A percentile compares a stretch with the other conserved stretches of the same genome.
These are phyloP conservation scores for Callopanchax toddi DNA, from an alignment of 2,113 vertebrate species.

Conservation along the genomic window DNA sequence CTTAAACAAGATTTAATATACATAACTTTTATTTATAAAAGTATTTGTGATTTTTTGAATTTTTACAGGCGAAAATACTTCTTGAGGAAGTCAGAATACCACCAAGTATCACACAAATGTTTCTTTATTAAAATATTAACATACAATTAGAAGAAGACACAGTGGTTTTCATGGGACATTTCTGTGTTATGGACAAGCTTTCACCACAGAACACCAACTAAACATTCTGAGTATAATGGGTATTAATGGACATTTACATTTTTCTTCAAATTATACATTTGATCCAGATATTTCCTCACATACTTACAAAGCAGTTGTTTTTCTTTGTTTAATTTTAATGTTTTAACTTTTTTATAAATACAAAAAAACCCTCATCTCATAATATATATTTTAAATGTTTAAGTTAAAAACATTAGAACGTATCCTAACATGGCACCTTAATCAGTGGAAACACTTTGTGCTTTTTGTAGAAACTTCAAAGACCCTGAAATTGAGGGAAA, in stretches of 20 bases:
- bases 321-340: neutral
- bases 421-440: neutral
- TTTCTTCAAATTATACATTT: neutral
- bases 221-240: neutral
- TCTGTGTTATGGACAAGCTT: neutral
- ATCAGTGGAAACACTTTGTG: neutral
- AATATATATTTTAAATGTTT: neutral
- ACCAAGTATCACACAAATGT: neutral
- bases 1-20: too few relatives aligned
- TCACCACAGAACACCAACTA: neutral
- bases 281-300: neutral
- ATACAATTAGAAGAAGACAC: neutral
- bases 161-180: neutral
- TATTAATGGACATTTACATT: neutral
- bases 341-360: too few relatives aligned
- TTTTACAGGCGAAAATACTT: too few relatives aligned
- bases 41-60: neutral
- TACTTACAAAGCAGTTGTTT: neutral
- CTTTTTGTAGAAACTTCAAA: slow-evolving; percentile 5
- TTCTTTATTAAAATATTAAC: slow-evolving; percentile 26
- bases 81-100: neutral
- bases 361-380: too few relatives aligned
- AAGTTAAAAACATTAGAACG: too few relatives aligned
- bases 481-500: neutral
- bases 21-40: too few relatives aligned